phyloP scores from a whole-genome alignment of 2,888 invertebrate genomes.

The Cyclophora punctaria region DNA sequence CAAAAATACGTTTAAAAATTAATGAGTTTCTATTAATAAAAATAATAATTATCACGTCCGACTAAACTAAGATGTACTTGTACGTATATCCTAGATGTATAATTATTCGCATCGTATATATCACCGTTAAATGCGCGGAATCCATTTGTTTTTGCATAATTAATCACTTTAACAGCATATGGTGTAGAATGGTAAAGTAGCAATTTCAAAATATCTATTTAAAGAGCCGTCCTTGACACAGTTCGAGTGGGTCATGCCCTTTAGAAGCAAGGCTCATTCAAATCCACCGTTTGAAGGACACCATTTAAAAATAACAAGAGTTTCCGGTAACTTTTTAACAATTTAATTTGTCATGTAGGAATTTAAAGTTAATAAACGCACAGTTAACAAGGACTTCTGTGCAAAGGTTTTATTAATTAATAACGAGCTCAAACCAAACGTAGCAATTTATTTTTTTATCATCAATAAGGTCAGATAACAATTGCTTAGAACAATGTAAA shows the following conservation, averaged over 20 bases:
- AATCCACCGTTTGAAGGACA: conserved; percentile 36
- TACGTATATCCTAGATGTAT: not conserved
- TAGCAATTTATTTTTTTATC: too few relatives aligned
- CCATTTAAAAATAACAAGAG: conserved; percentile 21
- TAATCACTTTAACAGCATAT: not conserved
- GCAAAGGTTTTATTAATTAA: not conserved
- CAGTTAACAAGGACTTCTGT: not conserved
- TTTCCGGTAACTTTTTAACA: not conserved
- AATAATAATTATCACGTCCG: not conserved
- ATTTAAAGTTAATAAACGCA: too few relatives aligned
- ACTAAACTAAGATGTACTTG: too few relatives aligned
- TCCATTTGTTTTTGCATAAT: not conserved
- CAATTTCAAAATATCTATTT: conserved; percentile 39
- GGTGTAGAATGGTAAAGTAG: conserved; percentile 12
- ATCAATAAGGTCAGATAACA: too few relatives aligned
- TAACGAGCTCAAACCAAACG: not conserved
- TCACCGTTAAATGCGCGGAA: not conserved
- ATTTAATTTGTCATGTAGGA: too few relatives aligned
- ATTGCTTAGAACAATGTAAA: too few relatives aligned
- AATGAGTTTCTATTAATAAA: not conserved
- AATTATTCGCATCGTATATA: not conserved
- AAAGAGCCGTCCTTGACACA: conserved; percentile 58
- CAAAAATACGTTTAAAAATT: not conserved
- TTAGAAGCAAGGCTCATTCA: conserved; percentile 27
- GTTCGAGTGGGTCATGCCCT: conserved; percentile 53